phyloP scores from a whole-genome alignment of 2,113 vertebrate genomes.

The Prionailurus viverrinus region DNA sequence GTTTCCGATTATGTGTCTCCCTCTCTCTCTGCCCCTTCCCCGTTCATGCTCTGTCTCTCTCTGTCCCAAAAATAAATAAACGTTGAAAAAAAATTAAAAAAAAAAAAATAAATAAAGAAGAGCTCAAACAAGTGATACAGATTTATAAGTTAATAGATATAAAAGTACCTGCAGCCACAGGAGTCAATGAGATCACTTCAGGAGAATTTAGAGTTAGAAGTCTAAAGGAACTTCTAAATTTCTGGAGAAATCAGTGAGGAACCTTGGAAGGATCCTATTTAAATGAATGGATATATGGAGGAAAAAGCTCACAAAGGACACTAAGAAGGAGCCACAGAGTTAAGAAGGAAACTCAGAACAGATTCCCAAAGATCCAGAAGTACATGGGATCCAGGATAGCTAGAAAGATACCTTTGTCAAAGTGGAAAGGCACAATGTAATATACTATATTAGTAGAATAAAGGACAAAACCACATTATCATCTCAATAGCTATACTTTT shows the following conservation, averaged over 20 bases:
- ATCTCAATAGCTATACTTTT: not conserved
- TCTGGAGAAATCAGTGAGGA: not conserved
- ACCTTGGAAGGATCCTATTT: not conserved
- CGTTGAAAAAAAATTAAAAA: no score
- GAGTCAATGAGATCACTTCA: not conserved
- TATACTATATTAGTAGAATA: not conserved
- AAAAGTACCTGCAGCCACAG: not conserved
- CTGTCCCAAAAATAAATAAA: no score
- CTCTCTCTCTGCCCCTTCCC: no score
- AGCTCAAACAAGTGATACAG: not conserved
- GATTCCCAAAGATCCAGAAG: not conserved
- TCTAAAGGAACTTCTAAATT: not conserved
- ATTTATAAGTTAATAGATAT: not conserved
- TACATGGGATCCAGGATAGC: not conserved
- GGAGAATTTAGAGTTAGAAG: not conserved
- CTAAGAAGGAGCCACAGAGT: not conserved
- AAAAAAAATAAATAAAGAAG: not conserved
- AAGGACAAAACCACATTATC: not conserved
- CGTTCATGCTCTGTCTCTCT: no score
- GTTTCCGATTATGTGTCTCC: no score
- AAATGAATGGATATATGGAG: not conserved
- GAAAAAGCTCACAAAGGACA: not conserved
- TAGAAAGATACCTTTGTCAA: slow-evolving; percentile 4
- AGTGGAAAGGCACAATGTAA: not conserved
- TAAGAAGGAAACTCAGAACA: slow-evolving; percentile 27